Conservation (phyloP, 2,113 vertebrate genomes). For the Takifugu flavidus region DNA sequence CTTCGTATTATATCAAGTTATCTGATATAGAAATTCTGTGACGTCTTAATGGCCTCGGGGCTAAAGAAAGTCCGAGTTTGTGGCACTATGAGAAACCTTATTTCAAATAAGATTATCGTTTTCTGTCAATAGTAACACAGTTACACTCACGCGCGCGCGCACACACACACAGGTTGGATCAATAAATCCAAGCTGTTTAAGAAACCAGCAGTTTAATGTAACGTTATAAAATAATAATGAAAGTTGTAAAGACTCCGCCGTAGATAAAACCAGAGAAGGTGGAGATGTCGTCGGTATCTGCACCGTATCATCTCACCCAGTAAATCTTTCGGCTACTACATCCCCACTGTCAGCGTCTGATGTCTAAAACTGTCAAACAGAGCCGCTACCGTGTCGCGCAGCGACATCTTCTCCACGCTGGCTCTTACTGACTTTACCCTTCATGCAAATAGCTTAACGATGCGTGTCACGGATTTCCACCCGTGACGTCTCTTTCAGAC, state of each 20-base stretch:
- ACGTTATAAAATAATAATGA: not conserved
- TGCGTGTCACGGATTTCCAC: constrained; percentile 2
- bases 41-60: too few species aligned
- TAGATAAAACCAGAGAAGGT: not conserved
- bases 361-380: constrained; percentile 24
- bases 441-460: constrained; percentile 44
- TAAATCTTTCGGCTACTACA: not conserved
- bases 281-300: not conserved
- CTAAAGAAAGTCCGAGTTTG: too few species aligned
- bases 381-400: constrained; percentile 11
- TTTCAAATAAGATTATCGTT: not conserved
- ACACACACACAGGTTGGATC: constrained; percentile 24
- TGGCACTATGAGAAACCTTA: too few species aligned
- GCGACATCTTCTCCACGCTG: not conserved
- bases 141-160: constrained; percentile 24
- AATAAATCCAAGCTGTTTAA: constrained; percentile 40
- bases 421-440: constrained; percentile 35
- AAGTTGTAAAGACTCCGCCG: not conserved
- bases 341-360: constrained; percentile 9
- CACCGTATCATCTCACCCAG: constrained; percentile 9
- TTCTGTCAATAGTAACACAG: not conserved
- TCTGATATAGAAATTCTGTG: too few species aligned
- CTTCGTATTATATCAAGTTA: too few species aligned
- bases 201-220: not conserved
- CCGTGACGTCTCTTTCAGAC: too few species aligned